Percentiles rank a stretch among this genome's conserved stretches.
These are phyloP conservation scores for Clepsis dumicolana DNA, from an alignment of 2,888 invertebrate species.

Conservation along the genomic window DNA sequence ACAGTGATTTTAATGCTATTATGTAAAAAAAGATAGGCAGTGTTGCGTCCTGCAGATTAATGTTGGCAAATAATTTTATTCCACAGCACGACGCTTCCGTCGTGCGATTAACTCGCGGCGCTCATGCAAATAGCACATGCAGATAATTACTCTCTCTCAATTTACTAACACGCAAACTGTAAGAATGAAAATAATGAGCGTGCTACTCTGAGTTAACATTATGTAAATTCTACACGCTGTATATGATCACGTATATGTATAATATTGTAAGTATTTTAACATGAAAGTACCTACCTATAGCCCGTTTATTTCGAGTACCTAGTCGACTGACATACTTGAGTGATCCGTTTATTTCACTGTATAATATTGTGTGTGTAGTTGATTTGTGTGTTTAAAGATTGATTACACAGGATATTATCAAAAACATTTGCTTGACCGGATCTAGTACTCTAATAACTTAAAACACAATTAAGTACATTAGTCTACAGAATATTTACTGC, in stretches of 20 bases:
- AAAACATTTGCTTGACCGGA: too few species aligned
- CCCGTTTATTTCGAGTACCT: too few species aligned
- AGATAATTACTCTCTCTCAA: slow-evolving; percentile 16
- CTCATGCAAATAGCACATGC: slow-evolving; percentile 8
- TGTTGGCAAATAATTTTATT: slow-evolving; percentile 9
- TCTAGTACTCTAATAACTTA: too few species aligned
- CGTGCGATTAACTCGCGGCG: slow-evolving; percentile 3
- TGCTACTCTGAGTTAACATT: not conserved
- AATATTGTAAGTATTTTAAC: too few species aligned
- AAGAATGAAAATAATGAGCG: not conserved
- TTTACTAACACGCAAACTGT: slow-evolving; percentile 16
- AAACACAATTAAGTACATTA: too few species aligned
- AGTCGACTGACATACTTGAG: too few species aligned
- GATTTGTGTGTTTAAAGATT: too few species aligned
- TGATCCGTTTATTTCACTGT: too few species aligned
- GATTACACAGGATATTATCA: too few species aligned
- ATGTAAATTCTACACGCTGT: not conserved
- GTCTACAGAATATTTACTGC: too few species aligned
- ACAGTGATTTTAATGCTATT: not conserved
- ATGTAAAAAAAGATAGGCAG: not conserved
- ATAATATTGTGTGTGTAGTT: too few species aligned
- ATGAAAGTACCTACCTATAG: too few species aligned
- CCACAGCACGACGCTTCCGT: slow-evolving; percentile 1
- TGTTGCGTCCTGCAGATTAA: slow-evolving; percentile 4
- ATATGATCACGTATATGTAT: not conserved